Conservation (phyloP, 2,888 invertebrate genomes). For the Esperia sulphurella region DNA sequence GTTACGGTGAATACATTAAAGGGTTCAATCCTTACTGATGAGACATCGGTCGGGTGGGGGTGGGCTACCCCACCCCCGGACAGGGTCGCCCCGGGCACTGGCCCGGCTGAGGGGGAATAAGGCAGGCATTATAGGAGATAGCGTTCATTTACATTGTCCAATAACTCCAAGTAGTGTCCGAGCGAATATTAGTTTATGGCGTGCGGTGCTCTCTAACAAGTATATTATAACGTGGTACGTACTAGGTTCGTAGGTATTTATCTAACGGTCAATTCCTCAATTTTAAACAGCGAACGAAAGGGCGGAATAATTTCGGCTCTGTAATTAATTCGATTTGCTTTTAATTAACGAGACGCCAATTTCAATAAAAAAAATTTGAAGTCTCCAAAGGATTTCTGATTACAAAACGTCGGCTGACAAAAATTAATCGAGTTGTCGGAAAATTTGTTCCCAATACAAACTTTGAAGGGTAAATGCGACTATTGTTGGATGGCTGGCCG, state of each 20-base stretch:
- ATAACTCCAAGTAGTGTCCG: slow-evolving; percentile 79
- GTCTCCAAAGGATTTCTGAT: slow-evolving; percentile 66
- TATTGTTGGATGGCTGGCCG: slow-evolving; percentile 1
- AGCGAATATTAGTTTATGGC: slow-evolving; percentile 76
- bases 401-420: slow-evolving; percentile 44
- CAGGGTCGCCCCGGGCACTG: slow-evolving; percentile 61
- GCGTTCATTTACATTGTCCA: slow-evolving; percentile 81
- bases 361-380: slow-evolving; percentile 62
- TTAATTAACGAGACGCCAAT: slow-evolving; percentile 72
- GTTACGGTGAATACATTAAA: slow-evolving; percentile 80
- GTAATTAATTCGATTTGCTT: slow-evolving; percentile 73
- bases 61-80: slow-evolving; percentile 42
- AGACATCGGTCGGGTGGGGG: slow-evolving; percentile 71
- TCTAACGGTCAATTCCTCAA: slow-evolving; percentile 26
- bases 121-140: slow-evolving; percentile 78
- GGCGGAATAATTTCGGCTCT: slow-evolving; percentile 59
- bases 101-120: slow-evolving; percentile 63
- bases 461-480: slow-evolving; percentile 4
- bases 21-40: slow-evolving; percentile 79
- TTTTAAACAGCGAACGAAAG: slow-evolving; percentile 35
- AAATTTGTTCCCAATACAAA: slow-evolving; percentile 20
- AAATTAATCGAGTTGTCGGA: slow-evolving; percentile 33
- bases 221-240: slow-evolving; percentile 20
- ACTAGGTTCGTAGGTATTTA: slow-evolving; percentile 16
- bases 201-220: slow-evolving; percentile 43